These are phyloP conservation scores for Drosophila mimetica DNA, from an alignment of 2,888 invertebrate species.

Conservation along the genomic window DNA sequence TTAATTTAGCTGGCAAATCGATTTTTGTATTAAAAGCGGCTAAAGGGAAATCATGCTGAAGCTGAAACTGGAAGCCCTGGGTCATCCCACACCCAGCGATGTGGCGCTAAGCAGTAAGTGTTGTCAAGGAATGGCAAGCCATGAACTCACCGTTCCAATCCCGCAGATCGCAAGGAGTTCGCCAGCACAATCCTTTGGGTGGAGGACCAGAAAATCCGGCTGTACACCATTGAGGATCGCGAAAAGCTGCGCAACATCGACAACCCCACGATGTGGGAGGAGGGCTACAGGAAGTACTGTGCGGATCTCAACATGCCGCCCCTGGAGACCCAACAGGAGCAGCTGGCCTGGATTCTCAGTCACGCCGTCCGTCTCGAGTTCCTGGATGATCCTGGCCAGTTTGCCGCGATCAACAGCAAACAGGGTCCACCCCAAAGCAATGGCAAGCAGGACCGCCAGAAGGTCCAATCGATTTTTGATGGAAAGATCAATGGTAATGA, in stretches of 20 bases:
- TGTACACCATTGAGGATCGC: conserved; percentile 93
- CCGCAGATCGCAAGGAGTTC: conserved; percentile 90
- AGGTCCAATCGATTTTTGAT: conserved; percentile 93
- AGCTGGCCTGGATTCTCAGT: conserved; percentile 93
- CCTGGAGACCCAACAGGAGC: conserved; percentile 87
- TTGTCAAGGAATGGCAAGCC: background rate
- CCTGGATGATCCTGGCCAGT: conserved; percentile 90
- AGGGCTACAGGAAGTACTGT: conserved; percentile 90
- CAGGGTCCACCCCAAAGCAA: conserved; percentile 86
- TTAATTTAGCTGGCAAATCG: background rate
- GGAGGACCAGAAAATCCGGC: conserved; percentile 96
- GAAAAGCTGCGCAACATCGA: conserved; percentile 89
- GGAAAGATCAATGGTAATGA: conserved; percentile 90
- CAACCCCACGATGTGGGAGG: conserved; percentile 88
- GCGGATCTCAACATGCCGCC: conserved; percentile 90
- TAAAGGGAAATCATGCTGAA: conserved; percentile 87
- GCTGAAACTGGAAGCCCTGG: conserved; percentile 90
- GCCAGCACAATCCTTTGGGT: conserved; percentile 94
- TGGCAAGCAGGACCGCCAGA: conserved; percentile 65
- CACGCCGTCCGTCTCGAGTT: conserved; percentile 93
- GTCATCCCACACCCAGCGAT: conserved; percentile 90
- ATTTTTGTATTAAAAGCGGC: conserved; percentile 35
- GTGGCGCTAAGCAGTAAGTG: conserved; percentile 89
- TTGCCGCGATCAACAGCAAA: conserved; percentile 87
- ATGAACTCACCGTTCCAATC: background rate